Percentiles rank a stretch among this genome's conserved stretches.
These are phyloP conservation scores for Lathamus discolor DNA, from an alignment of 2,113 vertebrate genomes.

Conservation along the genomic window DNA sequence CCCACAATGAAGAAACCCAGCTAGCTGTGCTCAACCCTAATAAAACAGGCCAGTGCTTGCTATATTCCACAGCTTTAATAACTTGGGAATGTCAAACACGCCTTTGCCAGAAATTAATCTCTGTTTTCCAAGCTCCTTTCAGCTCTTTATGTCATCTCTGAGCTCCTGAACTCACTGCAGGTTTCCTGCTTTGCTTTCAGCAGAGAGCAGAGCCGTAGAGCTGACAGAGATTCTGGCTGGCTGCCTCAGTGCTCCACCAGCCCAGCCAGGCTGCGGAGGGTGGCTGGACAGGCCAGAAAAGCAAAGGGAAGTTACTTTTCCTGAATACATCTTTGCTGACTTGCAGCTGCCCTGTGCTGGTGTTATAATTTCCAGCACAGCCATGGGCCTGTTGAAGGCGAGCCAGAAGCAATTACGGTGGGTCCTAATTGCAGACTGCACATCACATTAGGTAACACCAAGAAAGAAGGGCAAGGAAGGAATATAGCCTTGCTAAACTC, in stretches of 20 bases:
- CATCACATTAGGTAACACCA: neutral
- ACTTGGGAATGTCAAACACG: neutral
- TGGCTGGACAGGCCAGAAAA: neutral
- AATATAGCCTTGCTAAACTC: neutral
- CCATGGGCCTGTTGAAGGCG: accelerated
- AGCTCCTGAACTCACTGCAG: neutral
- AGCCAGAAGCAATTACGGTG: neutral
- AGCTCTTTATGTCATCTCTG: neutral
- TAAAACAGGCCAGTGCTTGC: neutral
- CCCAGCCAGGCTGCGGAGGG: accelerated
- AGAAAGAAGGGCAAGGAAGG: neutral
- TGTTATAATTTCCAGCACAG: neutral
- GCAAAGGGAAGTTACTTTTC: neutral
- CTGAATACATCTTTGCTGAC: neutral
- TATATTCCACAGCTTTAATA: neutral
- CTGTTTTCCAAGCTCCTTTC: neutral
- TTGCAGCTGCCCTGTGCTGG: neutral
- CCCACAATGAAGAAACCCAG: neutral
- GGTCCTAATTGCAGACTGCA: neutral
- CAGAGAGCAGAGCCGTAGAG: neutral
- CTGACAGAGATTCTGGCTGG: neutral
- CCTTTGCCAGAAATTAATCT: neutral
- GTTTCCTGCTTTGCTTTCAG: neutral
- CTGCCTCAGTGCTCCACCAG: accelerated
- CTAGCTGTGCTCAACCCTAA: neutral